Evolutionary conservation across 1,140 invertebrate species (phyloP), one percentile per base, ranked within the genome.

Genomic region (Meloidogyne exigua): DNA sequence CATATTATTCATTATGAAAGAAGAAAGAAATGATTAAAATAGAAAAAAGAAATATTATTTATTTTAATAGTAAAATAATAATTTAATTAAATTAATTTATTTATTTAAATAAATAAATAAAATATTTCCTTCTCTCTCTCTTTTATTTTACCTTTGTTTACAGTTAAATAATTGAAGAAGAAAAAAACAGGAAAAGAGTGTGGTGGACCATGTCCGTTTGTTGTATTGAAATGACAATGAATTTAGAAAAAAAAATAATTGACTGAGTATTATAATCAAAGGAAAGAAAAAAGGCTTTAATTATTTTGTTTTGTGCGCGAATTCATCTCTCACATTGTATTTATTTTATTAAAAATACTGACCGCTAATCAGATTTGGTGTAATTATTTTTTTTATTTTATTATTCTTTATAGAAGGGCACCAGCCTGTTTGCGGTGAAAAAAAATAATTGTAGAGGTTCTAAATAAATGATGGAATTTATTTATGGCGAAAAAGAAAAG

Each of bases 381-480:
- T 57, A 57, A 57, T 57, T 57, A 57, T 57, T n/a, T 57, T 57
- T 39, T 39, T 57, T n/a, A n/a, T n/a, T 7, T 57, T n/a, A n/a
- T 44, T 57, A 4, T n/a, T 57, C n/a, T n/a, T 57, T 13, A 44
- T 13, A 57, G 18, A 57, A 7, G 49, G 49, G 49, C 49, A n/a
- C 49, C 49, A 57, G 15, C 49, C n/a, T 18, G 49, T 57, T 57
- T 57, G 49, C 49, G 49, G 49, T 57, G 5, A 49, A 57, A 18
- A 49, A 49, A 57, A n/a, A 57, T 57, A 57, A 57, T 57, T 57
- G 49, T 7, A 57, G n/a, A 57, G 2, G 3, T n/a, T 18, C 49
- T 57, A 57, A 57, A 57, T n/a, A 57, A 57, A 57, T n/a, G 49
- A 57, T 57, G 49, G 49, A 57, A 57, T 57, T 57, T 57, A 57